phyloP scores from a whole-genome alignment of 2,113 vertebrate genomes.

The Calyptommatus sinebrachiatus region DNA sequence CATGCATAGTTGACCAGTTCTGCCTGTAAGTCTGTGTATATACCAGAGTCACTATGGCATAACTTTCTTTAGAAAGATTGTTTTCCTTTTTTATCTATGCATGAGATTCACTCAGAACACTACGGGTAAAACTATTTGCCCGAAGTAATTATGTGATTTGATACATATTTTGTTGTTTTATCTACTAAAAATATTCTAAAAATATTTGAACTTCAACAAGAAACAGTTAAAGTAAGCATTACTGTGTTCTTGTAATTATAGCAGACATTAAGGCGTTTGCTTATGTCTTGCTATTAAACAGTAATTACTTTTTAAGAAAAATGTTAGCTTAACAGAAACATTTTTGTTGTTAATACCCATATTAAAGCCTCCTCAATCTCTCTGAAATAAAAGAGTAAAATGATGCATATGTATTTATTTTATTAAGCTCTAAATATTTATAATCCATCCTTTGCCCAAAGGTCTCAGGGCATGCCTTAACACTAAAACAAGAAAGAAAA shows the following conservation, averaged over 20 bases:
- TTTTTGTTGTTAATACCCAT: not conserved
- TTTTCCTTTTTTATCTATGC: not conserved
- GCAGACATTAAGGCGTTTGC: not conserved
- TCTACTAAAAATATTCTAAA: not conserved
- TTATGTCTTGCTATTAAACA: not conserved
- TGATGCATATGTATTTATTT: not conserved
- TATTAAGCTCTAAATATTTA: not conserved
- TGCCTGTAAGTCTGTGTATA: not conserved
- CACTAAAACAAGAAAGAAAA: too few relatives aligned
- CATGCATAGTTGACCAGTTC: not conserved
- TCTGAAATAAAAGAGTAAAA: not conserved
- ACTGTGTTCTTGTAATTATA: not conserved
- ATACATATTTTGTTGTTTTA: not conserved
- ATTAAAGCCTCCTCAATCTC: not conserved
- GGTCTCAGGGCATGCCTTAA: not conserved
- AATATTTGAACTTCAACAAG: not conserved
- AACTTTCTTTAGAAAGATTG: not conserved
- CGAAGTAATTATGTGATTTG: not conserved
- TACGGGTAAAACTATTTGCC: not conserved
- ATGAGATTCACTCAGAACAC: not conserved
- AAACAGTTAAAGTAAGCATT: not conserved
- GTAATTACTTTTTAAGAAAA: not conserved
- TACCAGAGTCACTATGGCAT: not conserved
- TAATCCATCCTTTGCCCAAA: not conserved
- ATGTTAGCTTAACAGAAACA: not conserved